Conservation (phyloP, 2,113 vertebrate species). For the Gambusia holbrooki region DNA sequence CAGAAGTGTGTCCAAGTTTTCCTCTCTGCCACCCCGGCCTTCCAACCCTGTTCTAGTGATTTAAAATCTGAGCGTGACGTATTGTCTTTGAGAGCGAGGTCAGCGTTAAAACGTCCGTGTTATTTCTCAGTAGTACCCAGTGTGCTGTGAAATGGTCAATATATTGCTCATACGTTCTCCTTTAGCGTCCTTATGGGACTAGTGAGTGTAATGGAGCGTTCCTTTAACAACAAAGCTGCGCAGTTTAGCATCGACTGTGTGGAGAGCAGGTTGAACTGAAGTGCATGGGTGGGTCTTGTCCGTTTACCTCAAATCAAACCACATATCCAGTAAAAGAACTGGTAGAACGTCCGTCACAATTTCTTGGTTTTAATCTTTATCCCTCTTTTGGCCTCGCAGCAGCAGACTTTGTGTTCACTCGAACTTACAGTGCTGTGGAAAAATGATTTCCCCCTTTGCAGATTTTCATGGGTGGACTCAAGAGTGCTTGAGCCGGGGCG, state of each 20-base stretch:
- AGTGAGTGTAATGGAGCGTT: conserved; percentile 16
- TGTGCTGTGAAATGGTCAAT: conserved; percentile 33
- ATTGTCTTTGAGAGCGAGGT: not conserved
- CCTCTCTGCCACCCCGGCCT: conserved; percentile 30
- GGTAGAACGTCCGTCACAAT: conserved; percentile 38
- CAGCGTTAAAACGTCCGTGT: not conserved
- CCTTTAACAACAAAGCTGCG: conserved; percentile 29
- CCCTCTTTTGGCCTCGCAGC: conserved; percentile 44
- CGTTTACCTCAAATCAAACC: conserved; percentile 17
- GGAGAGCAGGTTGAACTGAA: conserved; percentile 17
- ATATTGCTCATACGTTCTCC: conserved; percentile 3
- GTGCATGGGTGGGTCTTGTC: conserved; percentile 21
- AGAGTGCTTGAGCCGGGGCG: not conserved
- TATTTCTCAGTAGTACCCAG: not conserved
- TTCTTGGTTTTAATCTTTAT: conserved; percentile 64
- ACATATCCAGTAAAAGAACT: not conserved
- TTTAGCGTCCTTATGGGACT: conserved; percentile 20
- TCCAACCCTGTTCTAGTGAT: conserved; percentile 16
- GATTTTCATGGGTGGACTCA: too few relatives aligned
- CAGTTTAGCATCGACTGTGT: conserved; percentile 22
- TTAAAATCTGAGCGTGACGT: not conserved
- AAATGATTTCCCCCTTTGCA: too few relatives aligned
- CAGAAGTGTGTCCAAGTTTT: not conserved
- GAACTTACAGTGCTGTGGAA: not conserved
- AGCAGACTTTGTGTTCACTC: conserved; percentile 31